phyloP scores from a whole-genome alignment of 2,888 invertebrate genomes.

The Blastobasis adustella region DNA sequence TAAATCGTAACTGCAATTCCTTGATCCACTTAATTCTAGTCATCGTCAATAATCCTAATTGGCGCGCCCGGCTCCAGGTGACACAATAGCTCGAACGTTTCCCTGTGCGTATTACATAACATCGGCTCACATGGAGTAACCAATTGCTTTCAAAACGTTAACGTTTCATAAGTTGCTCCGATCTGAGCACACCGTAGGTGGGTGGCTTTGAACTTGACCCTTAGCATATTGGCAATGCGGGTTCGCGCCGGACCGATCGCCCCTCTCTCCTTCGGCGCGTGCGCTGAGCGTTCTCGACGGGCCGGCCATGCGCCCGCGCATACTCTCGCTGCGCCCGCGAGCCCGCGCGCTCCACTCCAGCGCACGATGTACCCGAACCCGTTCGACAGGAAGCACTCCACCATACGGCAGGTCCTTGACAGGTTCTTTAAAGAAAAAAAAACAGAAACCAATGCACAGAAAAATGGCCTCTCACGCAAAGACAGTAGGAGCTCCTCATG shows the following conservation, averaged over 20 bases:
- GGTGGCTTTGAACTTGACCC: constrained; percentile 39
- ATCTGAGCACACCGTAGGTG: no score
- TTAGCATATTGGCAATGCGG: constrained; percentile 26
- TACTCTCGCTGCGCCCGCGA: not conserved
- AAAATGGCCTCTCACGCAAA: not conserved
- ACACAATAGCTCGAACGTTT: no score
- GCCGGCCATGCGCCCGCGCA: constrained; percentile 6
- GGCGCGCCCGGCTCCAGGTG: no score
- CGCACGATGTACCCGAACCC: constrained; percentile 74
- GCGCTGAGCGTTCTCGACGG: constrained; percentile 19
- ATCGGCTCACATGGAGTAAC: no score
- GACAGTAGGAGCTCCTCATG: not conserved
- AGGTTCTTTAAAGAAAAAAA: constrained; percentile 46
- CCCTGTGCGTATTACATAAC: no score
- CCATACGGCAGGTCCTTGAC: constrained; percentile 73
- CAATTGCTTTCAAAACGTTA: no score
- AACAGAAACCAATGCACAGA: not conserved
- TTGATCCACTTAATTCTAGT: no score
- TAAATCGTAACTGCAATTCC: no score
- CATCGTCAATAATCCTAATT: no score
- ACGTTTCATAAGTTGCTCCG: no score
- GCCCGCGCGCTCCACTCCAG: constrained; percentile 17
- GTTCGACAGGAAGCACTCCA: constrained; percentile 74
- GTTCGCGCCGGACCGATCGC: constrained; percentile 4
- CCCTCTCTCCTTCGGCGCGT: constrained; percentile 6